Conservation (phyloP, 2,113 vertebrate genomes). For the Plecturocebus donacophilus region DNA sequence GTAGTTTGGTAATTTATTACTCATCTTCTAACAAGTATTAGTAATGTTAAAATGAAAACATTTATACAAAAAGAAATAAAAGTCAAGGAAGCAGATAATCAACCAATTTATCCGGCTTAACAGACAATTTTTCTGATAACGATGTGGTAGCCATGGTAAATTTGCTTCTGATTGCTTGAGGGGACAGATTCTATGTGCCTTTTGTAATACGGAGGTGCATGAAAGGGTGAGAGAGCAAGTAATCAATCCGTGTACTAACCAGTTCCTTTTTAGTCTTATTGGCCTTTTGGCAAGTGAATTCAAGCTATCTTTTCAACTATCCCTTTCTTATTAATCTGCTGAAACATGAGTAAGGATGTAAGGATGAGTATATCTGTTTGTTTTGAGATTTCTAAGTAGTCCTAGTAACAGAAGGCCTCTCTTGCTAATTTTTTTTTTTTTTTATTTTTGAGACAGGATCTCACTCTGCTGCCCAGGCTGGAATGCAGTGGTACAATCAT, state of each 20-base stretch:
- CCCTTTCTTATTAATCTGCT: constrained; percentile 2
- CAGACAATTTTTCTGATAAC: constrained; percentile 81
- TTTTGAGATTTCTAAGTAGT: background rate
- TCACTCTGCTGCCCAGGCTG: no score
- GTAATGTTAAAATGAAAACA: constrained; percentile 80
- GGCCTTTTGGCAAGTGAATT: constrained; percentile 58
- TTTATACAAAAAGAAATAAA: constrained; percentile 83
- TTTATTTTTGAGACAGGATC: no score
- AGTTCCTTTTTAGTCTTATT: constrained; percentile 30
- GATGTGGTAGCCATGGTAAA: constrained; percentile 81
- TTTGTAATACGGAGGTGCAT: constrained; percentile 54
- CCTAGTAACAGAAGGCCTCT: background rate
- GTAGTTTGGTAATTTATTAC: constrained; percentile 69
- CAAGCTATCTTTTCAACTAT: background rate
- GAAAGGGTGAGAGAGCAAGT: constrained; percentile 66
- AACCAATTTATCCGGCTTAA: constrained; percentile 84
- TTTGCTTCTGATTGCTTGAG: constrained; percentile 84
- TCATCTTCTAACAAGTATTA: constrained; percentile 73
- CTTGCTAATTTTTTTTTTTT: background rate
- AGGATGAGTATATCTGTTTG: background rate
- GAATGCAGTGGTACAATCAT: no score
- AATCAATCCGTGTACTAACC: constrained; percentile 56
- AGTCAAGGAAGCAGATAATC: constrained; percentile 85
- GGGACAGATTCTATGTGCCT: constrained; percentile 75
- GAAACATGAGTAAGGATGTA: background rate